Base-by-base conservation (phyloP, 2,113 vertebrate genomes). In the Hyla sarda region DNA sequence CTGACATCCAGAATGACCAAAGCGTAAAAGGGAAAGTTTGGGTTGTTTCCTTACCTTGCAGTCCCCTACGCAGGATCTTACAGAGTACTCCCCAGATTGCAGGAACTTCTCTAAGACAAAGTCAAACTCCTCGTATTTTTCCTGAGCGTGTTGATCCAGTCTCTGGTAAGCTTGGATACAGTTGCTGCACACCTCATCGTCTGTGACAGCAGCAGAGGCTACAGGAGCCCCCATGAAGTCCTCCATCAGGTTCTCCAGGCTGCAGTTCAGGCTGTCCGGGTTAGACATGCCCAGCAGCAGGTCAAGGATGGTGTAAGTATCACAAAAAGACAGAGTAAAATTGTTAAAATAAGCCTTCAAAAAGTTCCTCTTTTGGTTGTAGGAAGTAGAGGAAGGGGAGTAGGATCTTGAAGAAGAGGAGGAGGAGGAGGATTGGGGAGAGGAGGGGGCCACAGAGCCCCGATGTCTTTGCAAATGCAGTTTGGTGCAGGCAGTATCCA, bases 121-220 rank as follows among this genome's bases (percentile, higher is more conserved):
- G 89, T 96, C 95, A 88, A 97, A 96, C 93, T 96, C 96, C 87
- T 96, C 95, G 85, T 96, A 96, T 94, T 96, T 96, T 96, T 96
- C 96, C 95, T 96, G 96, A 95, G 96, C 96, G 91, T 96, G 96
- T 95, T 95, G 94, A 92, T 96, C 96, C 91, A 96, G 93, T 90
- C 94, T 92, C 92, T 94, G 93, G 90, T 96, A 96, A 0, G 94
- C 94, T 91, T 95, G 94, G 87, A 96, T 91, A 87, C 96, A 96
- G 92, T 89, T 92, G 92, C 93, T 93, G 90, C 95, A 96, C 87
- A 92, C 93, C 89, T 95, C 95, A 83, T 93, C 95, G 80, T 92
- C 92, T 88, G 92, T 92, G 25, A 92, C 92, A 78, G 93, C 91
- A 48, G 94, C 92, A 74, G 90, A 91, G 74, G 93, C 92, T 1